These are phyloP conservation scores for Nanorana parkeri DNA, from an alignment of 2,113 vertebrate genomes.

Conservation along the genomic window DNA sequence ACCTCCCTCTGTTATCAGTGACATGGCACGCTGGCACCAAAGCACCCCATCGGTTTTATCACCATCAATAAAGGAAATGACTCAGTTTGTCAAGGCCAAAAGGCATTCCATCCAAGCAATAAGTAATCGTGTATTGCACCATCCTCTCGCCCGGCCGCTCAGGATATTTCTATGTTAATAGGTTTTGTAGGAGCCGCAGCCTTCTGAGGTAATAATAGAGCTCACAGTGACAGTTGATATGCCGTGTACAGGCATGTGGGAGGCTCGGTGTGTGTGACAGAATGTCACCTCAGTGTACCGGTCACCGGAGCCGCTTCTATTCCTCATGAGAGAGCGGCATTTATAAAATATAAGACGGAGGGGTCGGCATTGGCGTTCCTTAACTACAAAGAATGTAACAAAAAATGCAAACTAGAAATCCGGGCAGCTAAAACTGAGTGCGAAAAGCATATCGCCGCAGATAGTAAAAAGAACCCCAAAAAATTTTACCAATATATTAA, in stretches of 20 bases:
- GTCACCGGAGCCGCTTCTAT: too few species aligned
- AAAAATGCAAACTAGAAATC: too few species aligned
- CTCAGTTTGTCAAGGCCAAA: conserved; percentile 1
- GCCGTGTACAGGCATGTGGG: background rate
- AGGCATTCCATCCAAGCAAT: background rate
- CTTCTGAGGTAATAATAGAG: background rate
- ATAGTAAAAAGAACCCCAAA: too few species aligned
- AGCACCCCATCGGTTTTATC: background rate
- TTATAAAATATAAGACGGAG: too few species aligned
- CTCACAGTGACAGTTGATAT: background rate
- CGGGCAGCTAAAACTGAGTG: too few species aligned
- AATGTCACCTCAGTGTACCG: too few species aligned
- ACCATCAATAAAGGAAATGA: background rate
- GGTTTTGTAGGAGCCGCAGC: conserved; percentile 5
- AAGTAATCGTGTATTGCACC: background rate
- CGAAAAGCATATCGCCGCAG: too few species aligned
- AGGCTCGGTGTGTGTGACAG: too few species aligned
- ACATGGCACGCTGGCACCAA: background rate
- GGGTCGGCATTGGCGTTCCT: too few species aligned
- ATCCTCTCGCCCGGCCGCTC: background rate
- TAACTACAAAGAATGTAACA: too few species aligned
- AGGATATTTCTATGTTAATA: background rate
- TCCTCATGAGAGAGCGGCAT: too few species aligned
- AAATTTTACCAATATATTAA: too few species aligned
- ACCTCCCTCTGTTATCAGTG: background rate